Evolutionary conservation across 2,797 vertebrate species (phyloP).

Genomic region (Cygnus olor): DNA sequence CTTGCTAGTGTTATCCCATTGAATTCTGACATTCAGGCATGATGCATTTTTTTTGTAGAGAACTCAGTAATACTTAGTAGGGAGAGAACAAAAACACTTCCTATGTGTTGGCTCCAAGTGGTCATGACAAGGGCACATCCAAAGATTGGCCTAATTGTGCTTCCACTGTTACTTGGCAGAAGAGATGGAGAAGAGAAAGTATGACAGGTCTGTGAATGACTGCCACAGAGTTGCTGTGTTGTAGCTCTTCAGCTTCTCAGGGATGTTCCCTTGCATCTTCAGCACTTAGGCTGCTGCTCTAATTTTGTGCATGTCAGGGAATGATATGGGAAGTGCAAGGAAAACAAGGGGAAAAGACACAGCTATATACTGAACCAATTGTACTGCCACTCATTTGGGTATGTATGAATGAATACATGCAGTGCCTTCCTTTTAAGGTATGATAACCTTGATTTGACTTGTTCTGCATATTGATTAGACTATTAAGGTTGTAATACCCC

Average conservation of each 20-base stretch:
- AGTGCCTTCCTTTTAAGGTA: background rate
- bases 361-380: background rate
- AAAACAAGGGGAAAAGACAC: background rate
- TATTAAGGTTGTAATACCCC: background rate
- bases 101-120: background rate
- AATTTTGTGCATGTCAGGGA: background rate
- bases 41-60: background rate
- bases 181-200: background rate
- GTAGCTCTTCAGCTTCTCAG: background rate
- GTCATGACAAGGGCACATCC: background rate
- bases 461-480: background rate
- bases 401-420: background rate
- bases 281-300: background rate
- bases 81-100: background rate
- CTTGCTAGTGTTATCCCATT: background rate
- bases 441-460: accelerated
- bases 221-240: background rate
- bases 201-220: background rate
- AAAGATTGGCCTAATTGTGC: background rate
- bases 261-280: background rate
- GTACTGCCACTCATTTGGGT: background rate
- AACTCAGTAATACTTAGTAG: background rate
- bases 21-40: background rate
- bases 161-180: background rate
- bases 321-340: background rate